These are phyloP conservation scores for Premnoplex brunnescens DNA, from an alignment of 2,797 vertebrate genomes.

Conservation along the genomic window DNA sequence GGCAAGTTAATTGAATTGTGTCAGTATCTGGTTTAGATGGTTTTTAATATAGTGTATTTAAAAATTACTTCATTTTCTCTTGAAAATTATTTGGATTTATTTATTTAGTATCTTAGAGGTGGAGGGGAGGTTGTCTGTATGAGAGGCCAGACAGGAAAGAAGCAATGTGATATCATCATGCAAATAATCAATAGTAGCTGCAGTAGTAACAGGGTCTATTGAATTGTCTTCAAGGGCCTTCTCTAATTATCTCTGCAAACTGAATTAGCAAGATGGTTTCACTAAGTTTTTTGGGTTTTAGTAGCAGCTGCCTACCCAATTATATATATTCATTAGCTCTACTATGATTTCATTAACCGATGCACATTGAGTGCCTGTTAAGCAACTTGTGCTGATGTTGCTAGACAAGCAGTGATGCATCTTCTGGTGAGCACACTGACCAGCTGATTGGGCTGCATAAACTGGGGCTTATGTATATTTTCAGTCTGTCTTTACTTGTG, in stretches of 20 bases:
- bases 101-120: neutral
- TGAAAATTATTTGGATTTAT: neutral
- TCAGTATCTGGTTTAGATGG: neutral
- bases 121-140: neutral
- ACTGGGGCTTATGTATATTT: conserved; percentile 43
- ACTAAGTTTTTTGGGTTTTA: neutral
- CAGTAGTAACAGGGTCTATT: neutral
- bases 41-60: neutral
- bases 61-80: neutral
- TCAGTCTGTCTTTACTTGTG: conserved; percentile 16
- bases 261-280: conserved; percentile 30
- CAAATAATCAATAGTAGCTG: neutral
- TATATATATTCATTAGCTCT: conserved; percentile 56
- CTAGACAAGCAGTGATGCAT: conserved; percentile 35
- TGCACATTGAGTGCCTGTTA: conserved; percentile 42
- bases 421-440: neutral
- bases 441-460: conserved; percentile 18
- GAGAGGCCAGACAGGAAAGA: neutral
- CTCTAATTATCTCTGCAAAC: conserved; percentile 35
- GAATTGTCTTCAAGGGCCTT: conserved; percentile 40
- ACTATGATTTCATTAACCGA: conserved; percentile 55
- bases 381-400: conserved; percentile 37
- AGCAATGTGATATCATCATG: accelerated
- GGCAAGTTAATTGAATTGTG: neutral
- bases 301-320: conserved; percentile 40